Evolutionary conservation across 2,888 invertebrate genomes (phyloP).

Genomic region (Eupeodes luniger): DNA sequence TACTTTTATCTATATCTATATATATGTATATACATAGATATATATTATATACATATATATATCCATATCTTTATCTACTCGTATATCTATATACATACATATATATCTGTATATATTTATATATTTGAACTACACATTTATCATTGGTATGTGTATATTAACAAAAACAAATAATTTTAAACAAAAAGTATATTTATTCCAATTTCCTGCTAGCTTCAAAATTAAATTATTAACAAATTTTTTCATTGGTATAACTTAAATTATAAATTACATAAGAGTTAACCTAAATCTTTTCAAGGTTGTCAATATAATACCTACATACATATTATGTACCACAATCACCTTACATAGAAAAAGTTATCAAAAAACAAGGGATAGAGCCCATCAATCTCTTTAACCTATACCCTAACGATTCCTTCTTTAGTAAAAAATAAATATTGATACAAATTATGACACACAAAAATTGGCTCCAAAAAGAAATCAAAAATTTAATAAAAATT

Average conservation of each 20-base stretch:
- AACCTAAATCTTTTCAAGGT: constrained; percentile 10
- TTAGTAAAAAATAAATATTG: not conserved
- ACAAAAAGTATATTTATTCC: constrained; percentile 18
- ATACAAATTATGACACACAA: not conserved
- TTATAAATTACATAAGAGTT: not conserved
- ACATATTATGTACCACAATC: constrained; percentile 21
- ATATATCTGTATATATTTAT: constrained; percentile 5
- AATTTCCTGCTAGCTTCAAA: constrained; percentile 27
- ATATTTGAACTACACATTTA: not conserved
- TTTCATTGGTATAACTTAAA: not conserved
- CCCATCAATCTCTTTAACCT: not conserved
- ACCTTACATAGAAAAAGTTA: constrained; percentile 8
- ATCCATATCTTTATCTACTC: not conserved
- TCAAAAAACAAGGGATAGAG: not conserved
- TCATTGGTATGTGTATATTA: constrained; percentile 22
- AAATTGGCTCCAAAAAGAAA: constrained; percentile 5
- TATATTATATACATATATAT: constrained; percentile 16
- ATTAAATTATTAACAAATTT: constrained; percentile 3
- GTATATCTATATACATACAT: not conserved
- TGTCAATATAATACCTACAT: constrained; percentile 4
- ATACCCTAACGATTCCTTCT: constrained; percentile 27
- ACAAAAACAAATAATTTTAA: constrained; percentile 1
- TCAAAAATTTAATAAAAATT: not conserved
- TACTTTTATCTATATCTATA: not conserved
- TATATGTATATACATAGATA: constrained; percentile 8